Evolutionary conservation across 2,888 invertebrate genomes (phyloP).

Genomic region (Xestia c-nigrum): DNA sequence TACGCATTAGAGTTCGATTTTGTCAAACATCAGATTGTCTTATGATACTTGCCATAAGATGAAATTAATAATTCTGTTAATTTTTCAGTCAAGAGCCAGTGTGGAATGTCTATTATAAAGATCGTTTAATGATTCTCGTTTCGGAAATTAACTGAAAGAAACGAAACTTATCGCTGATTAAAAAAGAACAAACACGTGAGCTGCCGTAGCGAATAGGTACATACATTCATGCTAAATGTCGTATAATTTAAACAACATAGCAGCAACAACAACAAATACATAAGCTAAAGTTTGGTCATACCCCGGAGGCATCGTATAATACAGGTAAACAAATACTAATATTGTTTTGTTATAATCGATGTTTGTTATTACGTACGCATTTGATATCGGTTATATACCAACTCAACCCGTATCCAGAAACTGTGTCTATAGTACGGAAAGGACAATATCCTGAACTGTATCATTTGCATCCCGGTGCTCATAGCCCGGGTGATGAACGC

Average conservation of each 20-base stretch:
- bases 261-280: slow-evolving; percentile 38
- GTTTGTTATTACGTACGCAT: slow-evolving; percentile 53
- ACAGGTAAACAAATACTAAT: slow-evolving; percentile 60
- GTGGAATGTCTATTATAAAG: background rate
- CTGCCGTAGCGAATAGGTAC: slow-evolving; percentile 34
- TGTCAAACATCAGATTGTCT: background rate
- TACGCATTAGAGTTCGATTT: too few relatives aligned
- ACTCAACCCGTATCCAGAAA: slow-evolving; percentile 41
- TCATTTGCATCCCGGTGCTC: slow-evolving; percentile 78
- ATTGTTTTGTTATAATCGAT: slow-evolving; percentile 61
- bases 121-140: slow-evolving; percentile 15
- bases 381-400: slow-evolving; percentile 39
- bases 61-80: background rate
- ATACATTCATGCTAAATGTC: slow-evolving; percentile 41
- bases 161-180: slow-evolving; percentile 37
- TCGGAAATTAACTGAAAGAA: slow-evolving; percentile 14
- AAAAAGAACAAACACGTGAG: slow-evolving; percentile 22
- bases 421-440: slow-evolving; percentile 63
- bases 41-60: background rate
- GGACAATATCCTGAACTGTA: slow-evolving; percentile 75
- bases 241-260: slow-evolving; percentile 49
- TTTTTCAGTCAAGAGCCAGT: background rate
- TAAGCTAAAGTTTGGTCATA: slow-evolving; percentile 50
- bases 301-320: slow-evolving; percentile 57
- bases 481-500: slow-evolving; percentile 71